Percentiles rank a stretch among this genome's conserved stretches.
These are phyloP conservation scores for Ornithoptera alexandrae DNA, from an alignment of 2,888 invertebrate species.

Conservation along the genomic window DNA sequence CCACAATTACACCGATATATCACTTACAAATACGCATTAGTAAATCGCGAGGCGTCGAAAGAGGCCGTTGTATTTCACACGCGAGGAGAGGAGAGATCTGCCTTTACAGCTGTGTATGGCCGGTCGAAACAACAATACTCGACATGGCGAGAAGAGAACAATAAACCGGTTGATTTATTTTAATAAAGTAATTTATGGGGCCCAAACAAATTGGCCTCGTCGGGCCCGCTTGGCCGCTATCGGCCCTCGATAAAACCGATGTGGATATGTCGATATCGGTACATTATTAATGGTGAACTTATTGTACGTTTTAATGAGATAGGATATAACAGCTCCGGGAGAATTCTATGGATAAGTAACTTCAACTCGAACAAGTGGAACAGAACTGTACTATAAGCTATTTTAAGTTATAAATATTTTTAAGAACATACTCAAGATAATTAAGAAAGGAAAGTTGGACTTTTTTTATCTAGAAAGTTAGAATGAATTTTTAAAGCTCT, in stretches of 20 bases:
- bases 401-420: too few species aligned
- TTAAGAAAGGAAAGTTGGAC: too few species aligned
- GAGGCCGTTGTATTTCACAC: conserved; percentile 27
- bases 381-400: too few species aligned
- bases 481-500: too few species aligned
- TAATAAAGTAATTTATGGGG: conserved; percentile 77
- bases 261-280: conserved; percentile 59
- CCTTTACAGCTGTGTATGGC: conserved; percentile 34
- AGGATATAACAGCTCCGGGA: background rate
- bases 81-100: conserved; percentile 29
- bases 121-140: conserved; percentile 59
- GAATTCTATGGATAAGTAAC: background rate
- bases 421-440: too few species aligned
- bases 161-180: conserved; percentile 76
- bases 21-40: conserved; percentile 20
- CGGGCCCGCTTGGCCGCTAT: conserved; percentile 66
- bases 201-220: conserved; percentile 72
- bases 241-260: conserved; percentile 66
- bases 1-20: conserved; percentile 17
- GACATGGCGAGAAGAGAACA: conserved; percentile 73
- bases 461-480: too few species aligned
- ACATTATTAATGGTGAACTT: conserved; percentile 65
- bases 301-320: conserved; percentile 65
- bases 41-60: conserved; percentile 29
- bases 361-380: background rate